phyloP scores from a whole-genome alignment of 2,113 vertebrate genomes.

The Origma solitaria region DNA sequence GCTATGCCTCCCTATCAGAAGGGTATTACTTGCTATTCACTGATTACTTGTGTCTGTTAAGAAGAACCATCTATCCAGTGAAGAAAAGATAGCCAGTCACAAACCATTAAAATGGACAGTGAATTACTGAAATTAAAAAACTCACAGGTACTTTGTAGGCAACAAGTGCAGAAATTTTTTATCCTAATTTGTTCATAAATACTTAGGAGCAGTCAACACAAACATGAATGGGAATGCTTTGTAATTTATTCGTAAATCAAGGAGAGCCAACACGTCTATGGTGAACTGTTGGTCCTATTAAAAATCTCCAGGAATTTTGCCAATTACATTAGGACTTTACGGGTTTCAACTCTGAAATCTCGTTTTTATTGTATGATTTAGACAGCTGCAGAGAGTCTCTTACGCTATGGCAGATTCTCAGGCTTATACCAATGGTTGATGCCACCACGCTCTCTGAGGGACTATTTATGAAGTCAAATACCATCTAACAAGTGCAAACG shows the following conservation, averaged over 20 bases:
- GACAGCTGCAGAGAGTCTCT: neutral
- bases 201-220: neutral
- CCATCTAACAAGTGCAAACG: neutral
- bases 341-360: neutral
- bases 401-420: neutral
- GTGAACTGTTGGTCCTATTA: neutral
- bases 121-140: neutral
- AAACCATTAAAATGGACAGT: neutral
- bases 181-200: neutral
- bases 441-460: neutral
- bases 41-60: neutral
- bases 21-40: neutral
- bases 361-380: neutral
- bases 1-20: neutral
- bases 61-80: neutral
- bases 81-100: neutral
- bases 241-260: conserved; percentile 14
- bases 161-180: neutral
- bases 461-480: neutral
- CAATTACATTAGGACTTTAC: conserved; percentile 9
- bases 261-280: neutral
- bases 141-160: neutral
- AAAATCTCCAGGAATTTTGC: conserved; percentile 20
- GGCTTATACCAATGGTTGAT: neutral
- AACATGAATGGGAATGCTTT: neutral